Base-by-base conservation (phyloP, 2,888 invertebrate species). In the Octodonta nipae region DNA sequence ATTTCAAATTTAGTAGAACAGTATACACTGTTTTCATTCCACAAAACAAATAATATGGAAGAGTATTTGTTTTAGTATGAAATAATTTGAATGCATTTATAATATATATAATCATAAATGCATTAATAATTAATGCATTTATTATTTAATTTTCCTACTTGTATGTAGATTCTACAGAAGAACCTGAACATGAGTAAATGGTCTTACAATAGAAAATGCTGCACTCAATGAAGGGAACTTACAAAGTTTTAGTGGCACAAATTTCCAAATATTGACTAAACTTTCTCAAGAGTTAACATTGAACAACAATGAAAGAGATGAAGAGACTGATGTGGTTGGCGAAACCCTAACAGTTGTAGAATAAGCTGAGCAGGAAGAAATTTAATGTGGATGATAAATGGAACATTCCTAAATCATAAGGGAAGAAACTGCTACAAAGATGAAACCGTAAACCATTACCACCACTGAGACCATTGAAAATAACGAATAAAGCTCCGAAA, bases 401-500 rank as follows among this genome's bases (percentile, higher is more conserved):
- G 56, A 57, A 42, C 47, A 44, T 17, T 46, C 50, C 7, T 47
- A 53, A n/a, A n/a, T n/a, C n/a, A n/a, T n/a, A n/a, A 11, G 11
- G 1, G 54, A 56, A 34, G 56, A 56, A 44, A 50, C 54, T 13
- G 27, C 52, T 14, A 51, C 50, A 4, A 55, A 55, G 33, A 38
- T 47, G 8, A 55, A 51, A 40, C 43, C 40, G 32, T 45, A 41
- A 36, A 38, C 41, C 7, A 3, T 45, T 60, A 3, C 41, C 65
- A 51, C 43, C 70, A 17, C 41, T 45, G 43, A 47, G 43, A 34
- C 61, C 37, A 3, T 37, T 55, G 15, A 54, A 51, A 7, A 53
- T 58, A n/a, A 56, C 57, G 17, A 59, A 57, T 15, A 48, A 58
- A 41, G 52, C 55, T 24, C 37, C 52, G 7, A 55, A 55, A 44